A percentile compares a stretch with the other conserved stretches of the same genome.
Evolutionary conservation across 2,888 invertebrate species (phyloP).

Genomic region (Lagria hirta): DNA sequence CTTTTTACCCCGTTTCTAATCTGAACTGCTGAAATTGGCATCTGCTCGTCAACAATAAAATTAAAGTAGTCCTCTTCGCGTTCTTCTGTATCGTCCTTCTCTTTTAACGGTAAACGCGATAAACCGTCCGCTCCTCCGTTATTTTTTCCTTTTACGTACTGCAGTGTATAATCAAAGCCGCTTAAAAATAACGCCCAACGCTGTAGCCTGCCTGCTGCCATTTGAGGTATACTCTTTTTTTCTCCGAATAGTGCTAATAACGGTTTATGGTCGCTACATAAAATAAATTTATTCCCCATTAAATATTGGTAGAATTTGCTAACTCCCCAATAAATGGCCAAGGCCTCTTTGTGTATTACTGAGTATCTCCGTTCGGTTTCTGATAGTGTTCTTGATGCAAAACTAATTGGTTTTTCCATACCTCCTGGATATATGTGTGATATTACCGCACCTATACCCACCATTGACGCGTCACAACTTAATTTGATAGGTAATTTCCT

Average conservation of each 20-base stretch:
- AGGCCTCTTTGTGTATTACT: slow-evolving; percentile 40
- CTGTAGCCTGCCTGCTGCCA: slow-evolving; percentile 42
- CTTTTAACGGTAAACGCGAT: slow-evolving; percentile 12
- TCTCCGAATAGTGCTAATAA: slow-evolving; percentile 37
- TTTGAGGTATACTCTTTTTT: slow-evolving; percentile 39
- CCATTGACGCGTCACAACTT: slow-evolving; percentile 17
- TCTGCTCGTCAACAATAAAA: slow-evolving; percentile 9
- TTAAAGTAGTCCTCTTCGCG: slow-evolving; percentile 13
- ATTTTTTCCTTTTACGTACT: slow-evolving; percentile 21
- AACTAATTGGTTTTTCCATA: slow-evolving; percentile 35
- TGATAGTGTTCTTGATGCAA: slow-evolving; percentile 35
- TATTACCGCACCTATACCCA: slow-evolving; percentile 22
- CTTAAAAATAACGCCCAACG: slow-evolving; percentile 34
- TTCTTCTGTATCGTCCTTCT: slow-evolving; percentile 7
- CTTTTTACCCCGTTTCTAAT: not conserved
- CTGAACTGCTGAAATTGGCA: slow-evolving; percentile 17
- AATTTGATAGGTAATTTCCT: slow-evolving; percentile 14
- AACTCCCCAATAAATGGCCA: slow-evolving; percentile 42
- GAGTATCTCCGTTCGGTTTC: slow-evolving; percentile 40
- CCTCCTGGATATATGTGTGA: slow-evolving; percentile 28
- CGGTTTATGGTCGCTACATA: slow-evolving; percentile 42
- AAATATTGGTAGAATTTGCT: slow-evolving; percentile 45
- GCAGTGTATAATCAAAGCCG: slow-evolving; percentile 19
- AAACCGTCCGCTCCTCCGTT: slow-evolving; percentile 23
- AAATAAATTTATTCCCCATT: slow-evolving; percentile 36